Conservation (phyloP, 2,888 invertebrate genomes). For the Atrina japonica region DNA sequence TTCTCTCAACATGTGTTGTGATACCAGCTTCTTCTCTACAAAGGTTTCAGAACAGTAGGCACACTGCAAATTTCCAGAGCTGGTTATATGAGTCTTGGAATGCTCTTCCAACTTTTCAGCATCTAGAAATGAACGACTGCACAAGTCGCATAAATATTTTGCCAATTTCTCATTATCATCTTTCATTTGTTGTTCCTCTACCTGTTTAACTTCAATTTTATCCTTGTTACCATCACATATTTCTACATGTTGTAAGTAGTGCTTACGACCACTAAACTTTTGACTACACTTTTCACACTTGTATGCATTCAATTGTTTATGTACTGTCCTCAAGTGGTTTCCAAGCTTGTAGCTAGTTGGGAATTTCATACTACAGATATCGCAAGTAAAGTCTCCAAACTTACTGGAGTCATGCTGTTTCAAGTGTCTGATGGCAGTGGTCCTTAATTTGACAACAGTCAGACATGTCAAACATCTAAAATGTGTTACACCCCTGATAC, state of each 20-base stretch:
- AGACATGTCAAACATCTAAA: constrained; percentile 13
- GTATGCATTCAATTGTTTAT: constrained; percentile 16
- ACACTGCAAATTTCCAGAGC: not conserved
- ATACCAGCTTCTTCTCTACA: constrained; percentile 3
- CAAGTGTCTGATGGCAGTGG: constrained; percentile 18
- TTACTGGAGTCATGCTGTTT: constrained; percentile 11
- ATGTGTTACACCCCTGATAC: not conserved
- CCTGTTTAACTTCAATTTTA: not conserved
- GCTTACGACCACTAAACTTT: constrained; percentile 20
- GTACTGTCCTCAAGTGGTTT: constrained; percentile 10
- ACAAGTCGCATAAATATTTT: not conserved
- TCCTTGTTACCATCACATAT: constrained; percentile 16
- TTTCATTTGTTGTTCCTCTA: constrained; percentile 4
- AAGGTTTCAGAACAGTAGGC: constrained; percentile 5
- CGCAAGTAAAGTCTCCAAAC: not conserved
- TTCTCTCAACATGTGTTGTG: constrained; percentile 7
- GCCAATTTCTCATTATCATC: too few relatives aligned
- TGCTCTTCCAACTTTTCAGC: constrained; percentile 3
- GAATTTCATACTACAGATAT: constrained; percentile 8
- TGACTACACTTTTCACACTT: constrained; percentile 15
- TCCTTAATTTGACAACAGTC: constrained; percentile 7
- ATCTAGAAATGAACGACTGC: not conserved
- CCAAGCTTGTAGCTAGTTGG: constrained; percentile 15
- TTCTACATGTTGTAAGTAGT: constrained; percentile 10
- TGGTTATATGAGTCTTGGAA: constrained; percentile 5